A percentile compares a stretch with the other conserved stretches of the same genome.
These are phyloP conservation scores for Piaya cayana DNA, from an alignment of 2,113 vertebrate genomes.

Conservation along the genomic window DNA sequence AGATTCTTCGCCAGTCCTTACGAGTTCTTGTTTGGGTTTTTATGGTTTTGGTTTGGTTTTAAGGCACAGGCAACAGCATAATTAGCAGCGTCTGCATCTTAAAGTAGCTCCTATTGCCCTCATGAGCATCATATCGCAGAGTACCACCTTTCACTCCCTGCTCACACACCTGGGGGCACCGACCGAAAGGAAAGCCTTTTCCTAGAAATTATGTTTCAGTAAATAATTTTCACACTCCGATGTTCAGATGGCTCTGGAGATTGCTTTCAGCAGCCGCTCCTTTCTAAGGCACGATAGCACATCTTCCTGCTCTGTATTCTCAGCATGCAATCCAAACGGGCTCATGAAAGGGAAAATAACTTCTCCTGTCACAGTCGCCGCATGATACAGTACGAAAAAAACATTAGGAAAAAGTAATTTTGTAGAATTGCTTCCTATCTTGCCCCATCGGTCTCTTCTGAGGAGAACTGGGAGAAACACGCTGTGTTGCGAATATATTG, in stretches of 20 bases:
- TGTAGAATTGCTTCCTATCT: not conserved
- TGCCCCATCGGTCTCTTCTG: not conserved
- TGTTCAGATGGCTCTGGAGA: not conserved
- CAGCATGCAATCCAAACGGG: not conserved
- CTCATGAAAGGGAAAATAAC: slow-evolving; percentile 8
- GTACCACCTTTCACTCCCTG: not conserved
- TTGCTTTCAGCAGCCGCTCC: not conserved
- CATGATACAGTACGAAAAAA: not conserved
- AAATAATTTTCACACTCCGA: not conserved
- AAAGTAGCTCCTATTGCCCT: not conserved
- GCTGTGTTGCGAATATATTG: not conserved
- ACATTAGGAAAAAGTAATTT: not conserved
- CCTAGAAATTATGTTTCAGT: not conserved
- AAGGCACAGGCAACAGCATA: not conserved
- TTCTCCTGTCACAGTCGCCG: slow-evolving; percentile 15
- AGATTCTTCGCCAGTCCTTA: not conserved
- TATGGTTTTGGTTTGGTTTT: not conserved
- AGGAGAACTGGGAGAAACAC: not conserved
- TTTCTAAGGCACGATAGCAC: not conserved
- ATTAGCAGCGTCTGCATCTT: not conserved
- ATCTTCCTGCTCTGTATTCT: slow-evolving; percentile 6
- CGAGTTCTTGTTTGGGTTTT: not conserved
- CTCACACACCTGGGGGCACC: not conserved
- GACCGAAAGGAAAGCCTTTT: not conserved
- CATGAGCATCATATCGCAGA: not conserved